Percentiles rank a stretch among this genome's conserved stretches.
These are phyloP conservation scores for Anoplius nigerrimus DNA, from an alignment of 2,888 invertebrate genomes.

Conservation along the genomic window DNA sequence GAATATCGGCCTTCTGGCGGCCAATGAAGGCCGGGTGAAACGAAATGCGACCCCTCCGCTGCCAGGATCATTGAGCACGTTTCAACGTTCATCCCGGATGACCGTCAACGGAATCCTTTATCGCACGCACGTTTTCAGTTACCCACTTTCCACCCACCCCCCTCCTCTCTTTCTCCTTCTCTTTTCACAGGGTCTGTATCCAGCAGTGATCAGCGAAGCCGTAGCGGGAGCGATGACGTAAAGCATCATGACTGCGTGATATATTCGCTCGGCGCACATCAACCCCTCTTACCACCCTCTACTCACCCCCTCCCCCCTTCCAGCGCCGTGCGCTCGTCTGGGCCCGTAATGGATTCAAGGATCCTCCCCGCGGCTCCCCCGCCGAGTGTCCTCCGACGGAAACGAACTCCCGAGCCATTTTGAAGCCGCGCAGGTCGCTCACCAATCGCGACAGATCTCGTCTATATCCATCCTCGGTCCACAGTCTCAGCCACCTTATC, in stretches of 20 bases:
- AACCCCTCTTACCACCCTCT: conserved; percentile 20
- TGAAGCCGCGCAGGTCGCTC: conserved; percentile 8
- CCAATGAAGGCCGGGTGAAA: no score
- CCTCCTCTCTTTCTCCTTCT: no score
- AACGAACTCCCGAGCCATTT: conserved; percentile 1
- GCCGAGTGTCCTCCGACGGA: conserved; percentile 24
- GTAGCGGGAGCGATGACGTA: conserved; percentile 36
- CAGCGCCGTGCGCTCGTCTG: conserved; percentile 16
- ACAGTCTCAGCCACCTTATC: neutral
- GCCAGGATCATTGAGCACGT: no score
- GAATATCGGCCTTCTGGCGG: no score
- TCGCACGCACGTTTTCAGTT: no score
- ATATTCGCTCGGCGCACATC: conserved; percentile 5
- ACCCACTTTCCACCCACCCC: no score
- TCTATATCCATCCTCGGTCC: conserved; percentile 17
- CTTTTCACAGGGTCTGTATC: conserved; percentile 31
- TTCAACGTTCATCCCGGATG: no score
- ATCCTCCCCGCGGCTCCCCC: conserved; percentile 26
- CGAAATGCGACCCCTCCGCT: no score
- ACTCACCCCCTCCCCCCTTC: no score
- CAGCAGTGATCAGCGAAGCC: conserved; percentile 36
- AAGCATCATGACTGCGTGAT: conserved; percentile 25
- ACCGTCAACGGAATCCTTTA: no score
- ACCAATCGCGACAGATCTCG: conserved; percentile 30
- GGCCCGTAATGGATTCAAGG: conserved; percentile 37